Percentiles rank a stretch among this genome's conserved stretches.
Evolutionary conservation across 1,140 invertebrate genomes (phyloP).

Genomic region (Episyrphus balteatus): DNA sequence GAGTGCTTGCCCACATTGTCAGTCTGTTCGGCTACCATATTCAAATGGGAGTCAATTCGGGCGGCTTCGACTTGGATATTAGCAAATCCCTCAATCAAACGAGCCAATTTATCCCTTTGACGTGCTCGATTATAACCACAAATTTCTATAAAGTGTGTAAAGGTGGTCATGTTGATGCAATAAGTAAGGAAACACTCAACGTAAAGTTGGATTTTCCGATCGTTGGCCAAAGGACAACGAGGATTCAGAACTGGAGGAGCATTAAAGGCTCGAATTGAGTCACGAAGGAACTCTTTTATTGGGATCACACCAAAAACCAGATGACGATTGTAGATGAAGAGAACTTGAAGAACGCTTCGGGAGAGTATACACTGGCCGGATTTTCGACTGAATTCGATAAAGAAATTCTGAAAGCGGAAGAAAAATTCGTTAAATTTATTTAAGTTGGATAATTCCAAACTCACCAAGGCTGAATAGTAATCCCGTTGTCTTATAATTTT

Average conservation of each 20-base stretch:
- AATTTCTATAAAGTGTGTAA: slow-evolving; percentile 77
- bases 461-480: slow-evolving; percentile 75
- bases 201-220: slow-evolving; percentile 47
- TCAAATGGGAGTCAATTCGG: slow-evolving; percentile 75
- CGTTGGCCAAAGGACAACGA: slow-evolving; percentile 50
- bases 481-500: slow-evolving; percentile 67
- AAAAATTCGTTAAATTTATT: slow-evolving; percentile 1
- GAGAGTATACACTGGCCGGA: slow-evolving; percentile 86
- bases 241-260: slow-evolving; percentile 70
- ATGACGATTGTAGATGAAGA: slow-evolving; percentile 51
- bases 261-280: slow-evolving; percentile 77
- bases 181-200: slow-evolving; percentile 80
- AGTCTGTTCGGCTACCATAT: slow-evolving; percentile 40
- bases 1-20: slow-evolving; percentile 48
- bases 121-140: slow-evolving; percentile 90
- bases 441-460: slow-evolving; percentile 1
- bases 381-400: slow-evolving; percentile 81
- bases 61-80: slow-evolving; percentile 91
- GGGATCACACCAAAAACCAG: slow-evolving; percentile 41
- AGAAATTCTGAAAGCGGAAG: slow-evolving; percentile 66
- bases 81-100: slow-evolving; percentile 76
- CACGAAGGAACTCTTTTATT: slow-evolving; percentile 71
- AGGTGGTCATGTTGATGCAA: slow-evolving; percentile 64
- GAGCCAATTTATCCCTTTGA: slow-evolving; percentile 85
- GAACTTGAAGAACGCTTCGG: slow-evolving; percentile 76